phyloP scores from a whole-genome alignment of 1,140 invertebrate genomes.

The Manduca sexta region DNA sequence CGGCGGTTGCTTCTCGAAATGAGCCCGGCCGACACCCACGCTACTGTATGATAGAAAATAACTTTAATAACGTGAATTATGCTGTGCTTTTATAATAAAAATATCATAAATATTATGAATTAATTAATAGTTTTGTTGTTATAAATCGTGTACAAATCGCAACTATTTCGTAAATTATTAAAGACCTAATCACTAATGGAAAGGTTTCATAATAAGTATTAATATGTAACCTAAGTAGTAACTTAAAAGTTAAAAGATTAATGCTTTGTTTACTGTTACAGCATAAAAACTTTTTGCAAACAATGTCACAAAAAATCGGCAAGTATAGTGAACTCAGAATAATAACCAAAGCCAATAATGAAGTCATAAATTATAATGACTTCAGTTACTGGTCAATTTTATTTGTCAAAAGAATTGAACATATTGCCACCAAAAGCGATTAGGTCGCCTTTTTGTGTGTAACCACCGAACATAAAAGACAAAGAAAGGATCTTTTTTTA shows the following conservation, averaged over 20 bases:
- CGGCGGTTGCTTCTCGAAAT: constrained; percentile 99
- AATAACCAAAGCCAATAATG: constrained; percentile 8
- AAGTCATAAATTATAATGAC: constrained; percentile 34
- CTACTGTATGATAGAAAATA: constrained; percentile 74
- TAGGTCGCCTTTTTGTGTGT: constrained; percentile 11
- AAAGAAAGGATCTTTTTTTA: constrained; percentile 36
- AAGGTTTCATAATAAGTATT: too few species aligned
- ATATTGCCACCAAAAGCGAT: constrained; percentile 19
- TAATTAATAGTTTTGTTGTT: too few species aligned
- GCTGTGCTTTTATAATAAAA: constrained; percentile 4
- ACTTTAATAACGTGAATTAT: not conserved
- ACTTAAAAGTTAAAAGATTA: too few species aligned
- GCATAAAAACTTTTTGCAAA: too few species aligned
- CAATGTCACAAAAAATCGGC: too few species aligned
- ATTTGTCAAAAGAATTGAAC: constrained; percentile 32
- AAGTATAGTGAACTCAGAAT: too few species aligned
- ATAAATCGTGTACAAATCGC: too few species aligned
- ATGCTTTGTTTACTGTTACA: too few species aligned
- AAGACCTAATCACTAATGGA: too few species aligned
- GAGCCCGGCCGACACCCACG: constrained; percentile 93
- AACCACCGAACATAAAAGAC: constrained; percentile 23
- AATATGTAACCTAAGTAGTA: too few species aligned
- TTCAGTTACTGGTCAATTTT: constrained; percentile 17
- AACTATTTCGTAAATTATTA: too few species aligned
- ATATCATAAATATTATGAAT: too few species aligned